phyloP scores from a whole-genome alignment of 1,140 invertebrate species.

The Eriosoma lanigerum region DNA sequence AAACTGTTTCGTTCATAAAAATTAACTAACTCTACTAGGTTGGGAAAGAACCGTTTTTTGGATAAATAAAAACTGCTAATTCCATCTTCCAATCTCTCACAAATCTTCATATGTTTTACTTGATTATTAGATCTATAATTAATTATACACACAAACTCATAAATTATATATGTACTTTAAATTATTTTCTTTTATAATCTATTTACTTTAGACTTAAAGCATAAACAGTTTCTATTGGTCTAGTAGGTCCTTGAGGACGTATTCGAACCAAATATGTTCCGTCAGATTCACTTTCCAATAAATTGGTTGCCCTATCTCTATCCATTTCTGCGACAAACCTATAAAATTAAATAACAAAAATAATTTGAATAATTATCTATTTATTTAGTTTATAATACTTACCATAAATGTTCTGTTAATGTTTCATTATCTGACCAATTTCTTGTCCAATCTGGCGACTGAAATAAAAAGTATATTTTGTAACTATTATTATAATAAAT shows the following conservation, averaged over 20 bases:
- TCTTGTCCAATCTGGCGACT: conserved; percentile 53
- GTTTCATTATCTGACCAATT: conserved; percentile 55
- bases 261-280: conserved; percentile 88
- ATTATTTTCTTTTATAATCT: conserved; percentile 2
- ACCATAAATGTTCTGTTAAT: conserved; percentile 57
- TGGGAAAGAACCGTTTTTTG: conserved; percentile 86
- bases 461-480: background rate
- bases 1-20: conserved; percentile 88
- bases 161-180: no score
- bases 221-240: conserved; percentile 70
- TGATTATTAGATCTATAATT: conserved; percentile 72
- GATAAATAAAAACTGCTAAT: conserved; percentile 76
- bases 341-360: conserved; percentile 1
- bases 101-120: conserved; percentile 92
- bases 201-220: conserved; percentile 87
- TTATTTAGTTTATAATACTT: conserved; percentile 21
- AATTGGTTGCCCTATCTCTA: conserved; percentile 74
- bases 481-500: background rate
- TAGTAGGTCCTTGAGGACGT: conserved; percentile 65
- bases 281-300: conserved; percentile 75
- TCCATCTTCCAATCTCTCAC: conserved; percentile 65
- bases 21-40: conserved; percentile 82
- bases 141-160: background rate
- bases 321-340: conserved; percentile 85
- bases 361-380: background rate